Conservation (phyloP, 2,113 vertebrate species). For the Balaeniceps rex region DNA sequence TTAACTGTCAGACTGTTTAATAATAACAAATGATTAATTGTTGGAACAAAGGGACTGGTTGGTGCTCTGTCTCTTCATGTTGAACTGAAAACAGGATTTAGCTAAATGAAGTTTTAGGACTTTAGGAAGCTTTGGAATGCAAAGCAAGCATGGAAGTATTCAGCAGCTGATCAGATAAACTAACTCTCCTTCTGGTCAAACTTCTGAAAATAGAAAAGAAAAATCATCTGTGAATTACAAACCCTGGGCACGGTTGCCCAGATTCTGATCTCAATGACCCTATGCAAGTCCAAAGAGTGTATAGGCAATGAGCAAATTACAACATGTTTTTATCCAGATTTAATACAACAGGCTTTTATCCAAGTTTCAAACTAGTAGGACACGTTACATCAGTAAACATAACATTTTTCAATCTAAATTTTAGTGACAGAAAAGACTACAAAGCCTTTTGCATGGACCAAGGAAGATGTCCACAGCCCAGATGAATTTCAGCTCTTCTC, state of each 20-base stretch:
- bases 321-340: background rate
- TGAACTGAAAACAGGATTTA: background rate
- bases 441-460: background rate
- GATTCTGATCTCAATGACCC: background rate
- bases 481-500: background rate
- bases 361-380: background rate
- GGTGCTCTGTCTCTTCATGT: background rate
- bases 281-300: background rate
- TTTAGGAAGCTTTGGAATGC: background rate
- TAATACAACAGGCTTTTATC: background rate
- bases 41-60: background rate
- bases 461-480: background rate
- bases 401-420: background rate
- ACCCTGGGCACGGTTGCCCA: fast-evolving
- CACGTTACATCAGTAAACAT: background rate
- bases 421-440: background rate
- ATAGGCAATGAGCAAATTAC: background rate
- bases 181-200: background rate
- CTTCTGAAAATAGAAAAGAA: background rate
- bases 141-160: background rate
- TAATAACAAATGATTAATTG: background rate
- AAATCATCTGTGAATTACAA: background rate
- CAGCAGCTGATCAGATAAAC: background rate
- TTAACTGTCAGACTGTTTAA: background rate
- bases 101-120: background rate